Evolutionary conservation across 2,888 invertebrate species (phyloP).

Genomic region (Poecilus cupreus): DNA sequence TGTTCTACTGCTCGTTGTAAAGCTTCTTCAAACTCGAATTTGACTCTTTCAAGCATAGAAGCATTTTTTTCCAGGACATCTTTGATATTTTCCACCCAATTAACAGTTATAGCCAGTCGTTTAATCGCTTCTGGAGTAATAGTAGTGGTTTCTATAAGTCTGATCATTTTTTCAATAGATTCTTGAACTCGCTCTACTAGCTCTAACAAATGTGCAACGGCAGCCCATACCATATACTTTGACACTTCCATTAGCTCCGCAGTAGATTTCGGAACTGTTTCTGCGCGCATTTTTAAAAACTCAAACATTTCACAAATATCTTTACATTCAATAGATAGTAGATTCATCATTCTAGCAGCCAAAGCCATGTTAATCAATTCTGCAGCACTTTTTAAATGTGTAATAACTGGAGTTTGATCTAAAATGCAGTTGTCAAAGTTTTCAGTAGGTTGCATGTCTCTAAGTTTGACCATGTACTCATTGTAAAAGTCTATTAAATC

Average conservation of each 20-base stretch:
- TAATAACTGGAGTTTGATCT: conserved; percentile 79
- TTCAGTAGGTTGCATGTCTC: conserved; percentile 79
- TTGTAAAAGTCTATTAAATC: conserved; percentile 79
- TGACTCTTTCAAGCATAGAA: conserved; percentile 85
- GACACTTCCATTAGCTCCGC: conserved; percentile 87
- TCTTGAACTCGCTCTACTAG: conserved; percentile 82
- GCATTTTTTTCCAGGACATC: conserved; percentile 89
- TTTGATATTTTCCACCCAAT: conserved; percentile 88
- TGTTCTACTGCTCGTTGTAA: conserved; percentile 81
- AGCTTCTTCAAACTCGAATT: conserved; percentile 89
- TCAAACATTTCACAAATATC: conserved; percentile 84
- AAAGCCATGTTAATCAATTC: conserved; percentile 77
- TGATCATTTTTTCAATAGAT: conserved; percentile 80
- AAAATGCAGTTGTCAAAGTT: conserved; percentile 81
- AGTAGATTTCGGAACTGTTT: conserved; percentile 85
- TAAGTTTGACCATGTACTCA: conserved; percentile 77
- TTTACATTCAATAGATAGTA: conserved; percentile 80
- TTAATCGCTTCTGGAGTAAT: conserved; percentile 84
- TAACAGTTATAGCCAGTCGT: conserved; percentile 87
- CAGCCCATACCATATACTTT: conserved; percentile 86
- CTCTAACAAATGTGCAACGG: conserved; percentile 81
- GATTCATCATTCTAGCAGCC: conserved; percentile 78
- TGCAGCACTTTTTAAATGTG: conserved; percentile 77
- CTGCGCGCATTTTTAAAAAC: conserved; percentile 80
- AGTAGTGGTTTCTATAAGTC: conserved; percentile 85